These are phyloP conservation scores for Bucco capensis DNA, from an alignment of 2,113 vertebrate genomes.

Conservation along the genomic window DNA sequence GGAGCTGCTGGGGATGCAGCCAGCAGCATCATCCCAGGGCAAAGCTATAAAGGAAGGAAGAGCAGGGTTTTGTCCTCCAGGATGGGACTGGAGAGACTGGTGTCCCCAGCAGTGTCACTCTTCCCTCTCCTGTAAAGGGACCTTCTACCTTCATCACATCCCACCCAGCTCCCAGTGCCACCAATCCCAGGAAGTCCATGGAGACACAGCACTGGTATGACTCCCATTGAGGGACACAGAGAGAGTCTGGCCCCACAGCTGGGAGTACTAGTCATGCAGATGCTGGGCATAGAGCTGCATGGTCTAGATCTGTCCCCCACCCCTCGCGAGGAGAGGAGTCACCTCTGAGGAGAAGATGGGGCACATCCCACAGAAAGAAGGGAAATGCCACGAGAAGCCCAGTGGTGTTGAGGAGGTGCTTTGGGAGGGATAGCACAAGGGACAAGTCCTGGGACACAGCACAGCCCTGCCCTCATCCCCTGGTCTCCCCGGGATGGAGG, in stretches of 20 bases:
- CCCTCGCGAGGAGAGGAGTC: rapidly evolving
- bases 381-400: rapidly evolving
- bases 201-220: neutral
- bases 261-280: neutral
- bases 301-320: neutral
- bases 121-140: neutral
- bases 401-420: neutral
- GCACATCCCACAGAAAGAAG: neutral
- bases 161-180: neutral
- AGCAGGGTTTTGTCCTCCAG: neutral
- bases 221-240: rapidly evolving
- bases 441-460: neutral
- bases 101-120: rapidly evolving
- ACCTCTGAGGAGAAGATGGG: neutral
- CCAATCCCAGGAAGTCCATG: neutral
- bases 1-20: neutral
- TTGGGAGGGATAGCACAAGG: neutral
- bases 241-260: rapidly evolving
- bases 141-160: neutral
- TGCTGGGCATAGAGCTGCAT: neutral
- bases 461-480: neutral
- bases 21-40: neutral
- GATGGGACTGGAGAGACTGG: rapidly evolving
- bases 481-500: neutral
- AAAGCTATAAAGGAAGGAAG: neutral